Base-by-base conservation (phyloP, 2,797 vertebrate species). In the Ataeniobius toweri region DNA sequence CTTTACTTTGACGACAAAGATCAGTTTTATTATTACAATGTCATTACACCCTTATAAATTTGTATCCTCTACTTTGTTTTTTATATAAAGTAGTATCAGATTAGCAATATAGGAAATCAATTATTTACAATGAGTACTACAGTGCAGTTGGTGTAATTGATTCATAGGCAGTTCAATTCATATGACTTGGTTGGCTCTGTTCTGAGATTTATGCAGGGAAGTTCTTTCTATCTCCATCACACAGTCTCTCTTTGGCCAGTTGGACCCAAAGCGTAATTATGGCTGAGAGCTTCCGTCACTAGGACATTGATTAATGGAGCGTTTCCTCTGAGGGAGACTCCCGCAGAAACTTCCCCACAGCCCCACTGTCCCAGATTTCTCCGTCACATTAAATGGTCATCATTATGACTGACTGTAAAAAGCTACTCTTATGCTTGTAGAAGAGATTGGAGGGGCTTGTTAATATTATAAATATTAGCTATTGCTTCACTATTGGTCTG, bases 361-460 rank as follows among this genome's bases (percentile, higher is more conserved):
- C 71, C 74, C 31, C 55, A 44, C 74, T 88, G 91, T 80, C 91
- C 88, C 86, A 91, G 85, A 90, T 93, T 86, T 83, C 65, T 53
- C 82, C 51, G 71, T 91, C 92, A 89, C 83, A 85, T 89, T 77
- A 84, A 87, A 89, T 90, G 81, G 77, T 85, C 88, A 74, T 90
- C 91, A 89, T 88, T 85, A 70, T 80, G 58, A 77, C 73, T 76
- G 74, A 76, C 78, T 84, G 80, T 88, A 82, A 85, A 76, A 79
- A 76, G 48, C 79, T 71, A 36, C 69, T 81, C 78, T 91, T 83
- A 83, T 80, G 59, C 79, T 86, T 68, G 9, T 44, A 56, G 76
- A 83, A 73, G 74, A 75, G 72, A 81, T 55, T 79, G 75, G 78
- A 70, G 36, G 5, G 36, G 61, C 74, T 82, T 59, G 67, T 74